Evolutionary conservation across 1,140 invertebrate species (phyloP).

Genomic region (Drosophila grimshawi): DNA sequence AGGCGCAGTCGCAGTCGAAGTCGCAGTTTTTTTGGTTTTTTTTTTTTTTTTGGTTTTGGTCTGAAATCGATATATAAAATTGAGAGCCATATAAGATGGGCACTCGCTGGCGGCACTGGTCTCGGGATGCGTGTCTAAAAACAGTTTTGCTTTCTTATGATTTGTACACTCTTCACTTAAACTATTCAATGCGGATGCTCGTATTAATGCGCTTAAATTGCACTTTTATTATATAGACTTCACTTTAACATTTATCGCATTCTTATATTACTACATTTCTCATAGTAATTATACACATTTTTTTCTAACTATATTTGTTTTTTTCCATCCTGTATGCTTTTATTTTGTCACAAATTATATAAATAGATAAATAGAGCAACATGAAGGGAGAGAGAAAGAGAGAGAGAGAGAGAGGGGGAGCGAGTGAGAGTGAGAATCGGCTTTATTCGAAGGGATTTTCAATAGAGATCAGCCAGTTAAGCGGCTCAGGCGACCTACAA

Average conservation of each 20-base stretch:
- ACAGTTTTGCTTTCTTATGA: conserved; percentile 19
- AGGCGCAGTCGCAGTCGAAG: conserved; percentile 66
- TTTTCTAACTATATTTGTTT: no score
- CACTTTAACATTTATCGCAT: no score
- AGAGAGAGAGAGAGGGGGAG: not conserved
- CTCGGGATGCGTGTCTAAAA: conserved; percentile 60
- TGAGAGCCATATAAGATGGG: conserved; percentile 39
- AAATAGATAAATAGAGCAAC: no score
- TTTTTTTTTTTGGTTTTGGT: conserved; percentile 54
- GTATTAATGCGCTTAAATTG: no score
- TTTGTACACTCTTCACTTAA: not conserved
- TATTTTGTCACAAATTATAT: no score
- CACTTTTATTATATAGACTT: no score
- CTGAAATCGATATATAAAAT: conserved; percentile 74
- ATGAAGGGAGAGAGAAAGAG: not conserved
- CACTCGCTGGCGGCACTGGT: not conserved
- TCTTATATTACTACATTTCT: no score
- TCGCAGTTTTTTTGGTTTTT: conserved; percentile 69
- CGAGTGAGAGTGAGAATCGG: not conserved
- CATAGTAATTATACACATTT: no score
- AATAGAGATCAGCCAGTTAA: conserved; percentile 15
- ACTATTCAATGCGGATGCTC: not conserved
- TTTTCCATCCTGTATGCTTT: no score
- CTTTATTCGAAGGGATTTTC: conserved; percentile 7
- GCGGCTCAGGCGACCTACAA: conserved; percentile 25